Conservation (phyloP, 2,113 vertebrate genomes). For the Pipra filicauda region DNA sequence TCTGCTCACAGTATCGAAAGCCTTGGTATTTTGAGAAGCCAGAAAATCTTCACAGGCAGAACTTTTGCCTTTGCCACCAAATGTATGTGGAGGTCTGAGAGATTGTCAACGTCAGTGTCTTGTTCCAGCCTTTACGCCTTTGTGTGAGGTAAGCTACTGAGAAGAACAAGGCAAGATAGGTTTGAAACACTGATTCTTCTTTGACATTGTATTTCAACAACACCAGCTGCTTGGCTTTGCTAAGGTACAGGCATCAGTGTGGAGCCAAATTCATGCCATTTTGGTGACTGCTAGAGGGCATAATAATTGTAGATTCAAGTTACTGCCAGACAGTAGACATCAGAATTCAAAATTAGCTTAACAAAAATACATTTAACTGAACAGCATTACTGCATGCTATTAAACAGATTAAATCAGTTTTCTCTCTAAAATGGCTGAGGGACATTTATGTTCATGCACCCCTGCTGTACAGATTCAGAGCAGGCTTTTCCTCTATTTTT, state of each 20-base stretch:
- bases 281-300: neutral
- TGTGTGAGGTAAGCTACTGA: neutral
- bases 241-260: neutral
- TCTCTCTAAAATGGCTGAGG: neutral
- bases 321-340: neutral
- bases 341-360: neutral
- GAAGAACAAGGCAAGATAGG: neutral
- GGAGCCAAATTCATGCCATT: neutral
- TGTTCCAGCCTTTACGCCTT: neutral
- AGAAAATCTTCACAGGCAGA: neutral
- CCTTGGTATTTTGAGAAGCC: neutral
- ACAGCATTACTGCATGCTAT: neutral
- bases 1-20: too few species aligned
- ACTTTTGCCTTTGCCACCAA: neutral
- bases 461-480: neutral
- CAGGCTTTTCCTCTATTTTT: neutral
- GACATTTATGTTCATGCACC: neutral
- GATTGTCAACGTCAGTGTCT: accelerated
- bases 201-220: neutral
- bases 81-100: neutral
- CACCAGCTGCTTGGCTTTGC: neutral
- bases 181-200: neutral
- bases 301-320: neutral
- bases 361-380: neutral
- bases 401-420: neutral